These are phyloP conservation scores for Scalopus aquaticus DNA, from an alignment of 2,113 vertebrate genomes.

Conservation along the genomic window DNA sequence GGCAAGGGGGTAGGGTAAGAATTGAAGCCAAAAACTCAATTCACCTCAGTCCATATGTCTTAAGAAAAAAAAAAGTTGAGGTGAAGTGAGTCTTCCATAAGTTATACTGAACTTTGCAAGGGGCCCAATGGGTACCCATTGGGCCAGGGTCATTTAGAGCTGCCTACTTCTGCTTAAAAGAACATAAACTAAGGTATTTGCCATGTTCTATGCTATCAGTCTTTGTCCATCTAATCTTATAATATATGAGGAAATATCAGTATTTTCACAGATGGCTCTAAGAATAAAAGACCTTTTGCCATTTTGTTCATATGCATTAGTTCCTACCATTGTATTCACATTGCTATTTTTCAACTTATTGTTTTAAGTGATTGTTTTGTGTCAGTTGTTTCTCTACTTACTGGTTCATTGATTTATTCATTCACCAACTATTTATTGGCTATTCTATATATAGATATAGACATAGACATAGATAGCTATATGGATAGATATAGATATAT, in stretches of 20 bases:
- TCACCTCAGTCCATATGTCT: background rate
- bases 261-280: background rate
- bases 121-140: background rate
- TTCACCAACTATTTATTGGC: background rate
- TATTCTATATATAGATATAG: background rate
- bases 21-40: background rate
- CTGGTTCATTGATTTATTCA: background rate
- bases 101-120: background rate
- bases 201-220: background rate
- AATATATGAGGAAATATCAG: background rate
- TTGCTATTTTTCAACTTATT: background rate
- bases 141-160: background rate
- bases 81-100: background rate
- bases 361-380: background rate
- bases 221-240: background rate
- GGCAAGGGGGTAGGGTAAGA: background rate
- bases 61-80: background rate
- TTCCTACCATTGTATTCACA: background rate
- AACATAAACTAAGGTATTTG: background rate
- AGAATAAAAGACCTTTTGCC: background rate
- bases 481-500: too few species aligned
- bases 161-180: background rate
- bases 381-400: background rate
- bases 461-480: too few species aligned
- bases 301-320: background rate